Base-by-base conservation (phyloP, 1,140 invertebrate genomes). In the Caenorhabditis latens region DNA sequence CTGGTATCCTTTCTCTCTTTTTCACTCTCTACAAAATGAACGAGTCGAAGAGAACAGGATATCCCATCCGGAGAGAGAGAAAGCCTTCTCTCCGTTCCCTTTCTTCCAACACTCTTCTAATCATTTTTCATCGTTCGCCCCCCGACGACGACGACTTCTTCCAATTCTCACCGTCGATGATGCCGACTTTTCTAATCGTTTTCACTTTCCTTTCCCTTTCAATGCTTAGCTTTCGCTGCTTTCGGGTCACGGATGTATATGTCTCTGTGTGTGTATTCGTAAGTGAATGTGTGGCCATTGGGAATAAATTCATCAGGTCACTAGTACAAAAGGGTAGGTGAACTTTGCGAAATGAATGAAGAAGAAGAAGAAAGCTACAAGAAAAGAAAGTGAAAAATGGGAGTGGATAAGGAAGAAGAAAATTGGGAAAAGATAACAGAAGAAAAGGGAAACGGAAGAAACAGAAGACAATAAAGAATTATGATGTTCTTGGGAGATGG, bases 121-220 rank as follows among this genome's bases (percentile, higher is more conserved):
- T 79, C 71, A 79, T 50, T 50, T 21, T 79, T 48, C 43, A 79
- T 79, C 43, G 71, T 79, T 79, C 71, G 71, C 71, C 55, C 7
- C 11, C 8, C 40, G 40, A 46, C 46, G 43, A 21, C 40, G 40
- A 46, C 46, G 43, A 21, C 40, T n/a, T 8, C 40, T 14, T 46
- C 14, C 71, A 11, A 24, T 42, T 50, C 71, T 24, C 40, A 24
- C 71, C n/a, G 46, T 43, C 67, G 21, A 79, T 50, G 71, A 79
- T 79, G 71, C 71, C 71, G 71, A 53, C 71, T 79, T 79, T 50
- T 79, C 71, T 79, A 79, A 79, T 79, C 7, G 71, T 79, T 79
- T 79, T 79, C 71, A 79, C 71, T 79, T 79, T 79, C 71, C 71
- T 79, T 79, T 79, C 71, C 46, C 71, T 79, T 79, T 79, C 71